These are phyloP conservation scores for Hydrophis major DNA, from an alignment of 2,797 vertebrate species.

Conservation along the genomic window DNA sequence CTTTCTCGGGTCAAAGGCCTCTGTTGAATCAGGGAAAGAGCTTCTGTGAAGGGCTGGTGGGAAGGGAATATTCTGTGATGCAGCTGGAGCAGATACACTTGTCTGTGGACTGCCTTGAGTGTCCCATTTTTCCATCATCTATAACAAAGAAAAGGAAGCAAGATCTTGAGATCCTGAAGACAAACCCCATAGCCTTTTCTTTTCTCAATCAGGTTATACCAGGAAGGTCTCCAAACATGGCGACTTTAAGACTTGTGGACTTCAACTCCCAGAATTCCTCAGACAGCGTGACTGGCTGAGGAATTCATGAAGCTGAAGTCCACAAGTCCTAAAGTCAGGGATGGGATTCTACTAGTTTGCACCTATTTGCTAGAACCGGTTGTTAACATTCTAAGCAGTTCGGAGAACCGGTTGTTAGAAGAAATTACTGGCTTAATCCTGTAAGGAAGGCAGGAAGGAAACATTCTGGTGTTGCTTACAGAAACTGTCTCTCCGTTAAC, in stretches of 20 bases:
- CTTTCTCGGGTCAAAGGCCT: constrained; percentile 91
- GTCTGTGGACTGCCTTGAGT: constrained; percentile 91
- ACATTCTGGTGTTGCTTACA: no score
- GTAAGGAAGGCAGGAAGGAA: no score
- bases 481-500: no score
- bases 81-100: constrained; percentile 83
- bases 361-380: no score
- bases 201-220: background rate
- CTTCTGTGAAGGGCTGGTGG: constrained; percentile 87
- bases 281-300: no score
- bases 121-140: constrained; percentile 96
- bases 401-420: no score
- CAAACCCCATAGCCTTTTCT: background rate
- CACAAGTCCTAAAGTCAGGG: background rate
- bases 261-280: no score
- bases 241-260: background rate
- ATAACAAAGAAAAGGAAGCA: constrained; percentile 63
- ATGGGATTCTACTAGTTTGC: no score
- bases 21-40: constrained; percentile 88
- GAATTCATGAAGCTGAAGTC: no score
- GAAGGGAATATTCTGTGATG: constrained; percentile 87
- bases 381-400: no score
- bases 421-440: no score
- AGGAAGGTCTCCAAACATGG: no score
- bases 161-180: background rate